These are phyloP conservation scores for Spheniscus humboldti DNA, from an alignment of 2,797 vertebrate species.

Conservation along the genomic window DNA sequence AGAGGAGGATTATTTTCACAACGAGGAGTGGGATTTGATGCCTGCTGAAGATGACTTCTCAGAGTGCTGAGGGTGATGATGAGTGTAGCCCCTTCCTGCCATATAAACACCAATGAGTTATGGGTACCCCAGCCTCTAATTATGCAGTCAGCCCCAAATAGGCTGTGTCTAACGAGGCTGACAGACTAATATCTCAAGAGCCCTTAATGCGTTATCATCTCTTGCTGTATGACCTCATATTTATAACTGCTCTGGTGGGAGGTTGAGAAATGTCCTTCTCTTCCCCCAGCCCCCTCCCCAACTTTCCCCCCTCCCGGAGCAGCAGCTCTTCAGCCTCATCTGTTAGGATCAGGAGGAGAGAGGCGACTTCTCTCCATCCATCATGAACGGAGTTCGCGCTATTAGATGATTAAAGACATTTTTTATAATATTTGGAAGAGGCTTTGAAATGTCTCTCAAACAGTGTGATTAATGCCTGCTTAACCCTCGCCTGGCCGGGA, in stretches of 20 bases:
- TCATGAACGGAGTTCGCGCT: conserved; percentile 54
- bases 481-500: conserved; percentile 56
- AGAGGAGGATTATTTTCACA: not conserved
- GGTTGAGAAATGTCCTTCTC: conserved; percentile 69
- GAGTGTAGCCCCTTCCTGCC: conserved; percentile 42
- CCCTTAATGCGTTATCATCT: conserved; percentile 75
- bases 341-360: conserved; percentile 60
- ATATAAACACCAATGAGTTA: conserved; percentile 69
- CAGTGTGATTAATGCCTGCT: conserved; percentile 74
- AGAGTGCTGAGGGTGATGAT: conserved; percentile 20
- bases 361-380: conserved; percentile 61
- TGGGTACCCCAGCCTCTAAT: conserved; percentile 74
- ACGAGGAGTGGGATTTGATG: not conserved
- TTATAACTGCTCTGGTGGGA: conserved; percentile 70
- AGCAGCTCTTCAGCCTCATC: conserved; percentile 59
- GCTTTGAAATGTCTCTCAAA: conserved; percentile 66
- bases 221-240: conserved; percentile 73
- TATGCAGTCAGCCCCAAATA: conserved; percentile 73
- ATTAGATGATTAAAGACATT: conserved; percentile 75
- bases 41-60: conserved; percentile 43
- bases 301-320: not conserved
- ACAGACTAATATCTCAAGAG: conserved; percentile 76
- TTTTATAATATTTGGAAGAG: conserved; percentile 75
- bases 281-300: not conserved
- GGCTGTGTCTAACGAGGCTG: conserved; percentile 72